Conservation (phyloP, 1,140 invertebrate species). For the Ceratitis capitata region DNA sequence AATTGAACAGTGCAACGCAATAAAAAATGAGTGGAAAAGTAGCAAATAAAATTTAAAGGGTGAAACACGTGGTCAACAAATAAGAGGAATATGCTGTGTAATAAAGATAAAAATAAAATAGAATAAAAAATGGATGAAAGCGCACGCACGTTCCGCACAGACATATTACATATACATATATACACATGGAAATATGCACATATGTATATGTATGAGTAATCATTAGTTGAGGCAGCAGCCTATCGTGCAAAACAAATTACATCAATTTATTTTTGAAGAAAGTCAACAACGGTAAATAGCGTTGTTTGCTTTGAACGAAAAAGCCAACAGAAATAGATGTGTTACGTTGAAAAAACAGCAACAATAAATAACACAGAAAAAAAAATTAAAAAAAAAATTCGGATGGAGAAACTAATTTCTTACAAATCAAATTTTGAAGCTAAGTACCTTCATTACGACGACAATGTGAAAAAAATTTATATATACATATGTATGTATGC, state of each 20-base stretch:
- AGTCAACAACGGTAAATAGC: neutral
- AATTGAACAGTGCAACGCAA: neutral
- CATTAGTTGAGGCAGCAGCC: neutral
- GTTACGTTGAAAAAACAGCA: neutral
- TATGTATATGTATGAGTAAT: neutral
- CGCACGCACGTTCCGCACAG: neutral
- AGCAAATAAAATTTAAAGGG: neutral
- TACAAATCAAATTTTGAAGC: constrained; percentile 19
- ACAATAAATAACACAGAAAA: neutral
- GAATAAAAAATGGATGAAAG: neutral
- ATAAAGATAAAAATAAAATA: neutral
- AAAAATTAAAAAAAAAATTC: neutral
- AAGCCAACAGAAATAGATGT: neutral
- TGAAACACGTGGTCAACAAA: neutral
- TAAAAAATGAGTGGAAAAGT: neutral
- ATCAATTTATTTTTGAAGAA: neutral
- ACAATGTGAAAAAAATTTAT: no score
- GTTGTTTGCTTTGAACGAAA: neutral
- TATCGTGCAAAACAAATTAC: constrained; percentile 13
- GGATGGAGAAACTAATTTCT: neutral
- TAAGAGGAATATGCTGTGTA: neutral
- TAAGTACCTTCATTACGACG: constrained; percentile 28
- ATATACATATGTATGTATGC: no score
- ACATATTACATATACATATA: no score
- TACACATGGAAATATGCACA: neutral